phyloP scores from a whole-genome alignment of 2,888 invertebrate species.

The Rhorus exstirpatorius region DNA sequence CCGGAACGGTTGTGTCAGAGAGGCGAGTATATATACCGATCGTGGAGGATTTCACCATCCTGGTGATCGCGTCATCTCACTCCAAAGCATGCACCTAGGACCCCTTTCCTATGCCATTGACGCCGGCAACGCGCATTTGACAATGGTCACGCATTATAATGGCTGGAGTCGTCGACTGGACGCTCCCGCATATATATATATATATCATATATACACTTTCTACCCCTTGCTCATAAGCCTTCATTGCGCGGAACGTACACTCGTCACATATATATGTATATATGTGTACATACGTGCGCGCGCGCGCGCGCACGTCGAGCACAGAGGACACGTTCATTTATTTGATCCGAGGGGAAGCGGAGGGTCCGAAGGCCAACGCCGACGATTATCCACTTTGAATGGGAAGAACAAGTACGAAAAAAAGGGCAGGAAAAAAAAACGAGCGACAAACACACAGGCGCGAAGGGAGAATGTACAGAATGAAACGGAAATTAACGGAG shows the following conservation, averaged over 20 bases:
- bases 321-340: slow-evolving; percentile 58
- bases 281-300: slow-evolving; percentile 18
- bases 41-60: slow-evolving; percentile 64
- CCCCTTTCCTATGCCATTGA: slow-evolving; percentile 48
- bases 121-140: slow-evolving; percentile 70
- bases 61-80: slow-evolving; percentile 58
- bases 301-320: slow-evolving; percentile 34
- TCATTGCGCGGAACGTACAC: slow-evolving; percentile 44
- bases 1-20: slow-evolving; percentile 54
- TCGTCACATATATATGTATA: slow-evolving; percentile 23
- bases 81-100: slow-evolving; percentile 51
- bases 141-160: slow-evolving; percentile 85
- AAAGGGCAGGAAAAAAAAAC: slow-evolving; percentile 26
- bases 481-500: slow-evolving; percentile 69
- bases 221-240: slow-evolving; percentile 51
- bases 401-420: slow-evolving; percentile 64
- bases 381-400: slow-evolving; percentile 69
- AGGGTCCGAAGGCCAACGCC: slow-evolving; percentile 58
- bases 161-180: slow-evolving; percentile 72
- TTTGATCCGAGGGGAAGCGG: slow-evolving; percentile 57
- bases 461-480: slow-evolving; percentile 11
- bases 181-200: slow-evolving; percentile 45
- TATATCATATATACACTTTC: slow-evolving; percentile 42
- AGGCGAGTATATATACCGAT: slow-evolving; percentile 62
- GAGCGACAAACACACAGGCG: slow-evolving; percentile 44